phyloP scores from a whole-genome alignment of 2,888 invertebrate genomes.

The Malthinus flaveolus region DNA sequence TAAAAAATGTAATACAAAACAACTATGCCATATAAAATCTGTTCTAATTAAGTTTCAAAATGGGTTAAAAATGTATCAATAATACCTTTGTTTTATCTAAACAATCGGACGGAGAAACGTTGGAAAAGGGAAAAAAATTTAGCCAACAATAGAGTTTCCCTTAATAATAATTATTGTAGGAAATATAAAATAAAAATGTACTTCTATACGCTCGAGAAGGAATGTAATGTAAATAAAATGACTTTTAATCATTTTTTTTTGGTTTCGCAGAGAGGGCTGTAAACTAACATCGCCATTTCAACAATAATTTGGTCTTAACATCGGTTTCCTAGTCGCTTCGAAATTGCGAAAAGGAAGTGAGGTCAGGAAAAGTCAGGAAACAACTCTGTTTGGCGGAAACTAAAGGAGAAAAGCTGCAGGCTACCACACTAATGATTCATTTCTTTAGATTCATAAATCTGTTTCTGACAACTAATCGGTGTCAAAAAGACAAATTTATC shows the following conservation, averaged over 20 bases:
- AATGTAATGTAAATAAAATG: no score
- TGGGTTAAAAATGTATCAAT: constrained; percentile 20
- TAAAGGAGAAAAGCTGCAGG: constrained; percentile 42
- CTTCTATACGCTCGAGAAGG: no score
- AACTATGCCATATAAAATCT: constrained; percentile 8
- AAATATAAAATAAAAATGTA: no score
- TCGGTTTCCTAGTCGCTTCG: constrained; percentile 3
- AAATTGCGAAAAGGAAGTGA: constrained; percentile 16
- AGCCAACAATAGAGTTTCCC: no score
- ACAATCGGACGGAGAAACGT: neutral
- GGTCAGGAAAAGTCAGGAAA: constrained; percentile 29
- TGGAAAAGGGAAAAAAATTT: no score
- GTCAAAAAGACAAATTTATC: constrained; percentile 36
- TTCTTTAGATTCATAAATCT: constrained; percentile 47
- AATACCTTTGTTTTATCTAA: constrained; percentile 5
- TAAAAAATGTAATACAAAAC: constrained; percentile 13
- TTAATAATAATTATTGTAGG: no score
- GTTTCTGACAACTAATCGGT: constrained; percentile 41
- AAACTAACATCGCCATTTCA: constrained; percentile 3
- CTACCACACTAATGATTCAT: constrained; percentile 47
- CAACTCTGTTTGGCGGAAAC: constrained; percentile 36
- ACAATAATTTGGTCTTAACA: constrained; percentile 13
- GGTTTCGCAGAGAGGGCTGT: neutral
- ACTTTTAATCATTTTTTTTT: neutral
- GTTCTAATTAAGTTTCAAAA: constrained; percentile 15